A percentile compares a stretch with the other conserved stretches of the same genome.
phyloP scores from a whole-genome alignment of 2,888 invertebrate genomes.

The Mellilla xanthometata region DNA sequence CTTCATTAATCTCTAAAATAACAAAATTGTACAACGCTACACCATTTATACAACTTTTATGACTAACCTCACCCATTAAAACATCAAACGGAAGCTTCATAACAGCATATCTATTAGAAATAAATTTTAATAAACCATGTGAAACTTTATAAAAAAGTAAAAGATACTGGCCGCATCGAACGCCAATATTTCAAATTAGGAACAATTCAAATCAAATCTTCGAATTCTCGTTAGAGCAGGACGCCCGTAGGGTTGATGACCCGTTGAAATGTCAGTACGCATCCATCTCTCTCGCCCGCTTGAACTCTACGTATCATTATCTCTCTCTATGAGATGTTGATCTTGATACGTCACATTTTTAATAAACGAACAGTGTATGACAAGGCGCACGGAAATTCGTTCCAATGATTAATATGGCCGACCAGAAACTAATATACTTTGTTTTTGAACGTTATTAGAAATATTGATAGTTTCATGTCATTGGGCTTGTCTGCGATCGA shows the following conservation, averaged over 20 bases:
- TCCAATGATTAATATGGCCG: slow-evolving; percentile 81
- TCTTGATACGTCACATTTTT: slow-evolving; percentile 83
- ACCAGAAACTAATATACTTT: slow-evolving; percentile 76
- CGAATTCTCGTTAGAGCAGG: slow-evolving; percentile 81
- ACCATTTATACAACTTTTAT: slow-evolving; percentile 61
- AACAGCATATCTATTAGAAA: slow-evolving; percentile 55
- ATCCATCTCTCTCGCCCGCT: slow-evolving; percentile 60
- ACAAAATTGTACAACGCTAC: slow-evolving; percentile 58
- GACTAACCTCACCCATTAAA: slow-evolving; percentile 54
- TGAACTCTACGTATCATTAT: slow-evolving; percentile 48
- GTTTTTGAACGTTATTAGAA: slow-evolving; percentile 81
- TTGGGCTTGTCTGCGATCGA: slow-evolving; percentile 75
- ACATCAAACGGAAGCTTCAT: slow-evolving; percentile 72
- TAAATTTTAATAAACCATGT: slow-evolving; percentile 67
- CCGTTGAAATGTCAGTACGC: slow-evolving; percentile 79
- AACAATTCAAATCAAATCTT: slow-evolving; percentile 82
- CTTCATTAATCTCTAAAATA: slow-evolving; percentile 58
- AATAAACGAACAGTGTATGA: slow-evolving; percentile 81
- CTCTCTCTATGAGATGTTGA: slow-evolving; percentile 77
- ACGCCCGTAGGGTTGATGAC: slow-evolving; percentile 81
- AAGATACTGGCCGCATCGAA: slow-evolving; percentile 59
- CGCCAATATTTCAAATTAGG: slow-evolving; percentile 78
- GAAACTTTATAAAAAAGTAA: slow-evolving; percentile 50
- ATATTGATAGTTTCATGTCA: slow-evolving; percentile 82
- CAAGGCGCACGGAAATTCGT: slow-evolving; percentile 80